Evolutionary conservation across 1,140 invertebrate genomes (phyloP), one percentile per base, ranked within the genome.

Genomic region (Yoshiicerus persimilis): DNA sequence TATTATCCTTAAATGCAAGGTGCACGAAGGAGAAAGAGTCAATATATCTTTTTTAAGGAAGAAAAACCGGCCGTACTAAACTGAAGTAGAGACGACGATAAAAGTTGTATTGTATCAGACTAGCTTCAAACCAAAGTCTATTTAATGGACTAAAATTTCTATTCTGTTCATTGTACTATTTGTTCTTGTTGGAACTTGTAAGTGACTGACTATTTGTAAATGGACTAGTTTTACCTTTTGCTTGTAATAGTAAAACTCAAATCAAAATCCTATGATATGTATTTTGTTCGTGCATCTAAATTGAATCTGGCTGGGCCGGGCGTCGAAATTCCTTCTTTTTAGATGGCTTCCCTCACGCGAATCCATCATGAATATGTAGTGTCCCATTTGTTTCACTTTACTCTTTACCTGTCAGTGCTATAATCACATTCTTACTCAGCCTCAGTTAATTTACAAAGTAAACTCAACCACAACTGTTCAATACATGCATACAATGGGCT

Each of bases 341-440:
- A 86, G 62, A 86, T 86, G 85, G 62, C 47, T 86, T 86, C 30
- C 85, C 38, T 86, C 85, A 86, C 85, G 85, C 85, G 85, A 86
- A 86, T 86, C 64, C 38, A 86, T 86, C 85, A 86, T 86, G 85
- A 86, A 86, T 86, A 86, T 86, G 85, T 38, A 86, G 56, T 38
- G 47, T 70, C 47, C 85, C 85, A 86, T 86, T 86, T 64, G 85
- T 86, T 86, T 64, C 64, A 66, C 47, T 86, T 86, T 38, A 64
- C 47, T 66, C 85, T 66, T 27, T 70, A 66, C 85, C 85, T 86
- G 85, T 86, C 85, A 86, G 30, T 66, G 25, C 47, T 38, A 62
- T 56, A 47, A 62, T 47, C 83, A 47, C 38, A 84, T 84, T 41
- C 38, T 41, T 38, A 84, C 23, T 47, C 13, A 27, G 38, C 13